Evolutionary conservation across 2,113 vertebrate species (phyloP).

Genomic region (Pangasianodon hypophthalmus): DNA sequence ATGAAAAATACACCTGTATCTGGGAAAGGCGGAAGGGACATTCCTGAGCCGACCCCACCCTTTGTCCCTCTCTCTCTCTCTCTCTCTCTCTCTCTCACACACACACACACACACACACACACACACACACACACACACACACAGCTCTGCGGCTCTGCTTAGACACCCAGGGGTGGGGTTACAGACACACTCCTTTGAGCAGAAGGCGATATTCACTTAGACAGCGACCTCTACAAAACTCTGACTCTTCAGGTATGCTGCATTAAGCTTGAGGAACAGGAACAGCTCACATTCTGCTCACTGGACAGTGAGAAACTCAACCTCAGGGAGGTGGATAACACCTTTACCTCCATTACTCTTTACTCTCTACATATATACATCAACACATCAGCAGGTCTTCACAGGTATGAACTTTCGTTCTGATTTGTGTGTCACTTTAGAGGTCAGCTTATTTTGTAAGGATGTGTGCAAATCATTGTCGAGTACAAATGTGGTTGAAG

Average conservation of each 20-base stretch:
- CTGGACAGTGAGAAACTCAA: background rate
- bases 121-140: conserved; percentile 1
- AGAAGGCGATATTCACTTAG: conserved; percentile 13
- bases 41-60: conserved; percentile 43
- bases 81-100: background rate
- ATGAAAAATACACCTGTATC: conserved; percentile 18
- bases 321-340: background rate
- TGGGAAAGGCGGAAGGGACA: conserved; percentile 26
- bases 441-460: background rate
- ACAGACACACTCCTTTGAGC: background rate
- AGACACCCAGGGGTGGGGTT: conserved; percentile 38
- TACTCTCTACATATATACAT: background rate
- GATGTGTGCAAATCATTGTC: background rate
- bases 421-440: background rate
- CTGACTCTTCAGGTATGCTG: conserved; percentile 20
- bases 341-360: conserved; percentile 5
- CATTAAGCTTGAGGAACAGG: conserved; percentile 1
- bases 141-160: conserved; percentile 15
- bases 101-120: background rate
- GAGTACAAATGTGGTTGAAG: background rate
- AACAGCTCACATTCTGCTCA: conserved; percentile 16
- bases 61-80: background rate
- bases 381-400: background rate
- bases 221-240: conserved; percentile 24
- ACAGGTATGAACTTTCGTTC: conserved; percentile 23